Conservation (phyloP, 1,140 invertebrate species). For the Cotesia glomerata region DNA sequence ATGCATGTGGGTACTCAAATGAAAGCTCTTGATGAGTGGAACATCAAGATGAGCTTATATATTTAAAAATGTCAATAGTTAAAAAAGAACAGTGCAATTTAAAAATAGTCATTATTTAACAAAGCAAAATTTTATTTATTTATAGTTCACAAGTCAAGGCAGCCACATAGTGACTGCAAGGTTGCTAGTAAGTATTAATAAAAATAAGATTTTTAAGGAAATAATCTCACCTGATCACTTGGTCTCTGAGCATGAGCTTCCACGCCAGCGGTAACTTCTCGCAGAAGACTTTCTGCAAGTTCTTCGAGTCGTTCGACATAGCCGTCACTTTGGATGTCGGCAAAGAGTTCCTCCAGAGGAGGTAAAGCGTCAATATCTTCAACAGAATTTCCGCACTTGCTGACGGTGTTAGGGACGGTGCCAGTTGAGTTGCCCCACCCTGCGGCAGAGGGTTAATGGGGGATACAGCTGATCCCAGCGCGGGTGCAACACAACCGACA, state of each 20-base stretch:
- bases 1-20: no score
- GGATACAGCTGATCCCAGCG: conserved; percentile 79
- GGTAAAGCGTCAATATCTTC: conserved; percentile 76
- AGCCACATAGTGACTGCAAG: no score
- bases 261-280: conserved; percentile 79
- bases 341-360: conserved; percentile 81
- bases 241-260: conserved; percentile 68
- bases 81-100: no score
- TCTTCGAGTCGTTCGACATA: conserved; percentile 76
- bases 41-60: no score
- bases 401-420: conserved; percentile 60
- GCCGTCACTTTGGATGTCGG: conserved; percentile 69
- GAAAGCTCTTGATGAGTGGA: no score
- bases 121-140: no score
- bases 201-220: neutral
- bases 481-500: conserved; percentile 67
- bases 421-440: conserved; percentile 73
- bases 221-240: conserved; percentile 64
- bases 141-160: no score
- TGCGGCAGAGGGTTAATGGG: conserved; percentile 77
- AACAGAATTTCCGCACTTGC: conserved; percentile 62
- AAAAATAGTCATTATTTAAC: no score
- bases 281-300: conserved; percentile 78
- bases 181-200: no score
- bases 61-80: no score